Evolutionary conservation across 2,888 invertebrate species (phyloP), one percentile per base, ranked within the genome.

Genomic region (Rhingia campestris): DNA sequence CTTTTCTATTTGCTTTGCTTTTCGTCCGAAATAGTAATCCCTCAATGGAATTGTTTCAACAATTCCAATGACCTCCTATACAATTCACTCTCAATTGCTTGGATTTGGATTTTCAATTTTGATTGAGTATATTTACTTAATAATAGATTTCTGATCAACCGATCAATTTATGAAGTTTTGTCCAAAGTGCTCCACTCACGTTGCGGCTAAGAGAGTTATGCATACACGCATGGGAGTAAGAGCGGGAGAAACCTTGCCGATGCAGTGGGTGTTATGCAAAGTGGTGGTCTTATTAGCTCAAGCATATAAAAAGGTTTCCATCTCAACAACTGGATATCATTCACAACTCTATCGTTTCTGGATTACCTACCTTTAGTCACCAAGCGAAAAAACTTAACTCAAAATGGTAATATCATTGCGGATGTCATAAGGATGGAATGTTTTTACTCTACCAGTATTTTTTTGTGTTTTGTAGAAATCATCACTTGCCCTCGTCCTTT

Each of bases 71-170:
- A 49, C 74, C 74, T 74, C 74, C 74, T 64, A 41, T 49, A 33
- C 63, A 7, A 74, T 49, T 74, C 56, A 56, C 14, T 64, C 54
- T 58, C 64, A 74, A 64, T 64, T 56, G 64, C 47, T 49, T 54
- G 41, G 47, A 39, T 41, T 73, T 63, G 32, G 73, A 45, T 73
- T 54, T 63, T 53, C 10, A 7, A 22, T 56, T 64, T 74, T 64
- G 74, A 64, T 64, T 58, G 64, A 74, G 64, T 74, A 58, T 73
- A 73, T 74, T 74, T 74, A 33, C 56, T 74, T 74, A 74, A 56
- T 54, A 73, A 43, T 54, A 74, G 32, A 63, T 49, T 74, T 67
- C 22, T 47, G 58, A 39, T 64, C 41, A 47, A 56, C 47, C 41
- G 39, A 74, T 56, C 32, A 64, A 49, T 64, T 37, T 64, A 39